Evolutionary conservation across 2,797 vertebrate genomes (phyloP).

Genomic region (Cottoperca gobio): DNA sequence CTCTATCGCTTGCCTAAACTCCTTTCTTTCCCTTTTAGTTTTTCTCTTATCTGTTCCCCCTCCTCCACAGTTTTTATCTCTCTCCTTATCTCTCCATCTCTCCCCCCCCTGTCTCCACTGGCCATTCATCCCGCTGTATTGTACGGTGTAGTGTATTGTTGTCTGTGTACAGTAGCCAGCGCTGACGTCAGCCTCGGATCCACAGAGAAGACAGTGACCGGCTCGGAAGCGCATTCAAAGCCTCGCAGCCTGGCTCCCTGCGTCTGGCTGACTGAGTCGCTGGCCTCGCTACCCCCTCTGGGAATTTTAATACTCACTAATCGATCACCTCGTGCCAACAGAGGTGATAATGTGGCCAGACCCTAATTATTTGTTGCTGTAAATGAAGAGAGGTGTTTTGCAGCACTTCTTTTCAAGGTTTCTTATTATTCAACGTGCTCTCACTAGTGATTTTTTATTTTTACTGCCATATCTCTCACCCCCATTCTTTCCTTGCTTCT

Average conservation of each 20-base stretch:
- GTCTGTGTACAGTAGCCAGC: conserved; percentile 61
- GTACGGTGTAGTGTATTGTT: conserved; percentile 50
- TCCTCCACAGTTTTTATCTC: conserved; percentile 26
- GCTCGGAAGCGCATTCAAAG: conserved; percentile 36
- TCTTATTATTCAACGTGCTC: conserved; percentile 15
- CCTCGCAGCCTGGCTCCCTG: conserved; percentile 60
- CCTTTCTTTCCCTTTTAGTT: conserved; percentile 22
- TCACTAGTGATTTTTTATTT: conserved; percentile 6
- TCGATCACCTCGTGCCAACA: conserved; percentile 75
- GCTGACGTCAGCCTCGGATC: conserved; percentile 62
- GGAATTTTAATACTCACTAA: conserved; percentile 75
- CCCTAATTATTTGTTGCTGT: conserved; percentile 77
- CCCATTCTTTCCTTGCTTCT: conserved; percentile 1
- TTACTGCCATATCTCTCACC: background rate
- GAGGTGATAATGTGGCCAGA: conserved; percentile 70
- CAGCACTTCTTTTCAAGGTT: conserved; percentile 60
- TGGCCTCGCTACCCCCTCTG: conserved; percentile 61
- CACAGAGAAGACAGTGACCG: conserved; percentile 35
- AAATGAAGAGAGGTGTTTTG: conserved; percentile 73
- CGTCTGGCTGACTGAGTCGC: conserved; percentile 55
- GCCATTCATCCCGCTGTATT: conserved; percentile 50
- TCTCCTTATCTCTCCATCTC: conserved; percentile 45
- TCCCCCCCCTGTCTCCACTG: conserved; percentile 19
- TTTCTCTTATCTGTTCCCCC: conserved; percentile 19
- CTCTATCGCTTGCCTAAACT: conserved; percentile 47